Evolutionary conservation across 2,797 vertebrate species (phyloP).

Genomic region (Holocentrus rufus): DNA sequence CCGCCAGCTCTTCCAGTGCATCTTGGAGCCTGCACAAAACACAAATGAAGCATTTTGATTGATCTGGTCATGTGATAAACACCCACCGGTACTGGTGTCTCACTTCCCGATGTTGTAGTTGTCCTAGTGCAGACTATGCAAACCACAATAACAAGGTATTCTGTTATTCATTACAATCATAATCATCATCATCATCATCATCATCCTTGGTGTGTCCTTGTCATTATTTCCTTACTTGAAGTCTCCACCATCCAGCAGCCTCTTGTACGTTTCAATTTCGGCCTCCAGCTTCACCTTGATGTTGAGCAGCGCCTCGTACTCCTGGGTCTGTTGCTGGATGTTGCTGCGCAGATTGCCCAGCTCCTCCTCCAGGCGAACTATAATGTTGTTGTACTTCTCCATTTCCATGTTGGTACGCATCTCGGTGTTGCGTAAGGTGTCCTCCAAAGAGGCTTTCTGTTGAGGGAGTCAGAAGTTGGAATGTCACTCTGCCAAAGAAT

Average conservation of each 20-base stretch:
- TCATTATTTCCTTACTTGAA: slow-evolving; percentile 82
- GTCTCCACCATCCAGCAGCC: slow-evolving; percentile 89
- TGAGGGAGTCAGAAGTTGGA: slow-evolving; percentile 26
- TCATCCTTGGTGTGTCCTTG: not conserved
- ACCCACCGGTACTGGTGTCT: not conserved
- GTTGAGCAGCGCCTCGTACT: slow-evolving; percentile 88
- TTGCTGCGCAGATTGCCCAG: slow-evolving; percentile 83
- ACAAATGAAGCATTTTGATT: slow-evolving; percentile 37
- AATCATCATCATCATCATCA: slow-evolving; percentile 41
- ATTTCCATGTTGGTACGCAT: slow-evolving; percentile 81
- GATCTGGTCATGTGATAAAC: not conserved
- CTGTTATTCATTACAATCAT: slow-evolving; percentile 53
- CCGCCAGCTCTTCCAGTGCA: slow-evolving; percentile 77
- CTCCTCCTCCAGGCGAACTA: slow-evolving; percentile 84
- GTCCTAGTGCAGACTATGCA: slow-evolving; percentile 6
- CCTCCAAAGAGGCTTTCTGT: slow-evolving; percentile 88
- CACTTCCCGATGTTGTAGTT: not conserved
- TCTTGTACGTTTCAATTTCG: slow-evolving; percentile 90
- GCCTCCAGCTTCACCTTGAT: slow-evolving; percentile 92
- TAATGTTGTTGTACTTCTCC: slow-evolving; percentile 82
- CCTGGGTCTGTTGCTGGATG: slow-evolving; percentile 87
- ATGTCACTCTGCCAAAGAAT: slow-evolving; percentile 18
- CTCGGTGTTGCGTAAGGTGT: slow-evolving; percentile 86
- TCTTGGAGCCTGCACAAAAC: slow-evolving; percentile 80
- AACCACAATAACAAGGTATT: slow-evolving; percentile 41